A percentile compares a stretch with the other conserved stretches of the same genome.
Evolutionary conservation across 2,113 vertebrate species (phyloP).

Genomic region (Rhinichthys klamathensis): DNA sequence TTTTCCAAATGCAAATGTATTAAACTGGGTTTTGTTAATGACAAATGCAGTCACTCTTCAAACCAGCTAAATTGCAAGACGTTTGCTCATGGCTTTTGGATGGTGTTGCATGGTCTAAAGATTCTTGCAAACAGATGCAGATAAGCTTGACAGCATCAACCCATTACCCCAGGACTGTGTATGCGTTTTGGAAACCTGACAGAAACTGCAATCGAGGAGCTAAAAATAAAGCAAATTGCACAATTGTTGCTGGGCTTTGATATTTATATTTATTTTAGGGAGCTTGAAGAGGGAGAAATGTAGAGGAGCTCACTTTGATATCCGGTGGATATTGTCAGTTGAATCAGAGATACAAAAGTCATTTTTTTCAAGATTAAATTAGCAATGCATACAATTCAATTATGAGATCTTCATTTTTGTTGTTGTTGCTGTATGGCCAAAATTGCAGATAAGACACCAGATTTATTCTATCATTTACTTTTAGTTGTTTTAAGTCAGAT

Average conservation of each 20-base stretch:
- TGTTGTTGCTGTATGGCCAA: not conserved
- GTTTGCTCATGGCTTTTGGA: not conserved
- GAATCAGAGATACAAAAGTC: not conserved
- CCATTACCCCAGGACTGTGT: slow-evolving; percentile 23
- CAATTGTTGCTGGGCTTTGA: slow-evolving; percentile 34
- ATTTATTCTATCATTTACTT: not conserved
- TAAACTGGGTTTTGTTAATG: not conserved
- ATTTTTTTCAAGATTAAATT: not conserved
- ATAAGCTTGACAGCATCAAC: slow-evolving; percentile 12
- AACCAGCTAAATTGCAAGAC: not conserved
- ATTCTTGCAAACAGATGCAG: slow-evolving; percentile 50
- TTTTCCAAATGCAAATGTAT: not conserved
- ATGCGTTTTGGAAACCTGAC: slow-evolving; percentile 1
- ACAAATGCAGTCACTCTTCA: not conserved
- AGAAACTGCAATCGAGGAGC: not conserved
- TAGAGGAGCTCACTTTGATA: not conserved
- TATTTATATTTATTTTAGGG: not conserved
- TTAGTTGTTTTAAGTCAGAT: not conserved
- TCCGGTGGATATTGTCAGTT: not conserved
- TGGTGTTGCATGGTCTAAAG: slow-evolving; percentile 31
- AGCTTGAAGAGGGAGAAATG: not conserved
- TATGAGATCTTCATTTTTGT: not conserved
- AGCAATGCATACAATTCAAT: not conserved
- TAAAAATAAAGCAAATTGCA: slow-evolving; percentile 52
- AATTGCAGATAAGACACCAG: not conserved